Evolutionary conservation across 1,140 invertebrate species (phyloP).

Genomic region (Trachelipus rathkii): DNA sequence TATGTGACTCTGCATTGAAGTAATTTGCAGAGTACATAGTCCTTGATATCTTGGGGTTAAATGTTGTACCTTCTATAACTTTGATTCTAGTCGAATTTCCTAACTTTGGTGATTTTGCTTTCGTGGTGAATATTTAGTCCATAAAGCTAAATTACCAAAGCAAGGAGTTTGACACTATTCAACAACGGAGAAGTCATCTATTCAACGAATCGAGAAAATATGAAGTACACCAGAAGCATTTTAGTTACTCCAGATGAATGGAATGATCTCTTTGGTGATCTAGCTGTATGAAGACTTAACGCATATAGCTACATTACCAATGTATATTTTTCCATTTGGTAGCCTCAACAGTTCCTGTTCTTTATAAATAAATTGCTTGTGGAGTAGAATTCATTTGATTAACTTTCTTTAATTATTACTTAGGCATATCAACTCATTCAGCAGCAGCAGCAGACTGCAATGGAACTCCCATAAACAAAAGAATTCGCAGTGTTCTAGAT

Average conservation of each 20-base stretch:
- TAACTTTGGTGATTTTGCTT: conserved; percentile 93
- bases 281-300: conserved; percentile 45
- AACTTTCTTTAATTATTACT: too few relatives aligned
- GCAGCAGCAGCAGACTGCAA: too few relatives aligned
- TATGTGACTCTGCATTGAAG: conserved; percentile 50
- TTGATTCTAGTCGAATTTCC: background rate
- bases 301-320: conserved; percentile 96
- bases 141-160: conserved; percentile 63
- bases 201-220: too few relatives aligned
- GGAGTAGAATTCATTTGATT: too few relatives aligned
- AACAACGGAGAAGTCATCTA: too few relatives aligned
- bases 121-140: conserved; percentile 49
- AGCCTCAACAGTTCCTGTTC: too few relatives aligned
- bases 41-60: conserved; percentile 36
- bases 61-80: conserved; percentile 46
- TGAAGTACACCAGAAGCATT: background rate
- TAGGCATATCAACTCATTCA: too few relatives aligned
- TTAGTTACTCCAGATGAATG: background rate
- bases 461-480: conserved; percentile 45
- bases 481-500: conserved; percentile 49
- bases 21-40: conserved; percentile 46
- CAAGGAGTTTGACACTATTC: conserved; percentile 47
- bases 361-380: too few relatives aligned
- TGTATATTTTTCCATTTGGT: conserved; percentile 51
- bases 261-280: conserved; percentile 45